Base-by-base conservation (phyloP, 2,797 vertebrate species). In the Gymnothorax reevesii region DNA sequence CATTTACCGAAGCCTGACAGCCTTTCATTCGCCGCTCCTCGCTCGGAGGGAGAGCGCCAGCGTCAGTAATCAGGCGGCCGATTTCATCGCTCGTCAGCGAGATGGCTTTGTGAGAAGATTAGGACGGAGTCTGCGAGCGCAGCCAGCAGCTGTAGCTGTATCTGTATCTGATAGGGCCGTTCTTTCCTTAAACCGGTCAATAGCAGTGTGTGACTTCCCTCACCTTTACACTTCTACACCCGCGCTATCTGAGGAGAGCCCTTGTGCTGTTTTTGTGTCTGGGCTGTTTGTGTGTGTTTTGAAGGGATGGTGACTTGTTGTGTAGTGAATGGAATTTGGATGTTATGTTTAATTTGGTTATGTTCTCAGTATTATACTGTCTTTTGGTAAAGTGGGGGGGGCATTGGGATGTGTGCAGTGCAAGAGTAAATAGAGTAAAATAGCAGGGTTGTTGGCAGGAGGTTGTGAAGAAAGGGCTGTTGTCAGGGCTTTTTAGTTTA, bases 51-150 rank as follows among this genome's bases (percentile, higher is more conserved):
- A 64, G 55, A 27, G 60, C 5, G 64, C 71, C 82, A 60, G 71
- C 20, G 77, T 27, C 57, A 84, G 64, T 84, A 52, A 57, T 88
- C 69, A 80, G 57, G 49, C 79, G 71, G 87, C 83, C 85, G 86
- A 87, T 88, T 80, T 83, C 49, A 90, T 87, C 88, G 33, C 59
- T 84, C 57, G 77, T 87, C 87, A 69, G 84, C 85, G 60, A 86
- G 86, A 42, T 86, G 84, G 87, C 82, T 86, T 71, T 83, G 84
- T 86, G 86, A 33, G 10, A 77, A 86, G 83, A 85, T 86, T 82
- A 84, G 83, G 22, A 59, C 4, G 1, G 80, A 59, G 82, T 62
- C 83, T 57, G 33, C 83, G 20, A 49, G 69, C 55, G 52, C 80
- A 87, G 86, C 86, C 88, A 82, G 86, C 84, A 42, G 17, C 17